Base-by-base conservation (phyloP, 2,888 invertebrate genomes). In the Clostera curtula region DNA sequence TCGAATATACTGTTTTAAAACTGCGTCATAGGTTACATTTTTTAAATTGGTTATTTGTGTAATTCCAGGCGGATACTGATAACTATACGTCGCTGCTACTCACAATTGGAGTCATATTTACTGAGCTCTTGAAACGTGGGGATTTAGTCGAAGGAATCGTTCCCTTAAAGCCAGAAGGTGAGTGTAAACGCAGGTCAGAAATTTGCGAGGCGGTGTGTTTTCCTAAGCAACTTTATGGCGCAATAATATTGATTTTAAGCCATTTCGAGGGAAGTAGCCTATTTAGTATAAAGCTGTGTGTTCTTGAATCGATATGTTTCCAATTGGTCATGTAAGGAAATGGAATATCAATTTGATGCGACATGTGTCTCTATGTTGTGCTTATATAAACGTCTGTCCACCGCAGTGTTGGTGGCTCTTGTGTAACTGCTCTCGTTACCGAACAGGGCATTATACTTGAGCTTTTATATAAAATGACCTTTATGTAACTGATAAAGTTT, bases 61-160 rank as follows among this genome's bases (percentile, higher is more conserved):
- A 33, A 49, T 79, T 82, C 58, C 59, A 84, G 85, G 66, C 61
- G 30, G 71, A 75, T 51, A 69, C 74, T 12, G 79, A 76, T 34
- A 79, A 82, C 51, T 80, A 70, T 49, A 82, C 85, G 38, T 80
- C 90, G 28, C 85, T 89, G 39, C 74, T 93, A 46, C 83, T 91
- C 24, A 89, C 91, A 10, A 61, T 92, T 38, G 92, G 93, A 71
- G 85, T 89, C 22, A 87, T 93, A 56, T 93, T 93, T 58, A 83
- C 85, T 11, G 89, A 89, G 54, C 63, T 93, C 27, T 59, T 93
- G 9, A 89, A 87, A 57, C 85, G 90, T 34, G 86, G 87, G 17
- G 89, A 89, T 46, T 86, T 92, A 84, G 80, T 85, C 33, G 77
- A 88, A 35, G 86, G 88, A 59, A 72, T 88, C 24, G 64, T 85